A percentile compares a stretch with the other conserved stretches of the same genome.
Evolutionary conservation across 1,140 invertebrate species (phyloP).

Genomic region (Arion vulgaris): DNA sequence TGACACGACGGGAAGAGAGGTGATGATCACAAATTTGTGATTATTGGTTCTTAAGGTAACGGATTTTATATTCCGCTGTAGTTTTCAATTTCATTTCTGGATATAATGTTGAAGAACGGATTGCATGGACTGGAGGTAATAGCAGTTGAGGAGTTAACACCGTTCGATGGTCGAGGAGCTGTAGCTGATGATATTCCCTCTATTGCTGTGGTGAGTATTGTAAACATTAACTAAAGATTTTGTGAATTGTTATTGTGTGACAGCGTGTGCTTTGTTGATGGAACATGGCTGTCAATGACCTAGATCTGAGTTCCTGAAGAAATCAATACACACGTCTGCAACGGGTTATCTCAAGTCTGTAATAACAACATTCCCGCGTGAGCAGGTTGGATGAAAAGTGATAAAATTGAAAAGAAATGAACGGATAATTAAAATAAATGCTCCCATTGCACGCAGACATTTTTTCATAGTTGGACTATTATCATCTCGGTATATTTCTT

Average conservation of each 20-base stretch:
- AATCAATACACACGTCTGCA: background rate
- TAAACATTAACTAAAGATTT: background rate
- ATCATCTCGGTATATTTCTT: no score
- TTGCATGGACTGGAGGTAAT: background rate
- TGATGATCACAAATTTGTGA: background rate
- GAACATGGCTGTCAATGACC: background rate
- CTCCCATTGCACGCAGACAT: no score
- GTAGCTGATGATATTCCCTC: background rate
- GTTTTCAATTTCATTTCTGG: background rate
- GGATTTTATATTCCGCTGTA: background rate
- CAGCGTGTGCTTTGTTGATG: background rate
- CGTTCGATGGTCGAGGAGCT: background rate
- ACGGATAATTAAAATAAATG: no score
- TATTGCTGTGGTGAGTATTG: background rate
- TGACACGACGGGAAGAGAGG: background rate
- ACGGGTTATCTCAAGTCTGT: background rate
- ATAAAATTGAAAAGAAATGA: no score
- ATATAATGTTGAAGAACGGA: background rate
- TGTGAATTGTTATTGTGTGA: background rate
- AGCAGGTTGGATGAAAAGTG: no score
- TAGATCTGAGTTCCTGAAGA: background rate
- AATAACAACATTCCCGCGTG: background rate
- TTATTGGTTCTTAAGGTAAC: background rate
- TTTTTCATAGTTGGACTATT: no score
- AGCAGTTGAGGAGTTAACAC: background rate